phyloP scores from a whole-genome alignment of 2,888 invertebrate species.

The Smittia aterrima region DNA sequence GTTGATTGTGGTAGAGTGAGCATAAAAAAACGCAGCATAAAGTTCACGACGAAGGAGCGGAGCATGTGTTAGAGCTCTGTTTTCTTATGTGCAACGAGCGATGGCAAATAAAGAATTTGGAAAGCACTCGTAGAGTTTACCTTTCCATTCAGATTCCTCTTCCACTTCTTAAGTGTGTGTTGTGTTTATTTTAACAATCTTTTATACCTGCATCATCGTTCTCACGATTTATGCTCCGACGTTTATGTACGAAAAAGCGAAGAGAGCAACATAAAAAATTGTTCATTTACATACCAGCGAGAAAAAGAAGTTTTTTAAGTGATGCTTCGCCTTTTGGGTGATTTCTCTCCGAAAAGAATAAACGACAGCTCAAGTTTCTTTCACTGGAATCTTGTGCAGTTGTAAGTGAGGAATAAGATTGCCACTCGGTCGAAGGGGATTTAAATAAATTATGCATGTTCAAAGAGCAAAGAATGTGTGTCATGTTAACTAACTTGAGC shows the following conservation, averaged over 20 bases:
- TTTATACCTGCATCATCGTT: slow-evolving; percentile 42
- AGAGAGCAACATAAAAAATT: slow-evolving; percentile 7
- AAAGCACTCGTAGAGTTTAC: slow-evolving; percentile 21
- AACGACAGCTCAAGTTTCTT: neutral
- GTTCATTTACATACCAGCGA: slow-evolving; percentile 21
- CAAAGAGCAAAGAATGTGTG: too few relatives aligned
- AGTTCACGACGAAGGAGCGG: neutral
- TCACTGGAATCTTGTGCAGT: slow-evolving; percentile 7
- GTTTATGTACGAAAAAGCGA: neutral
- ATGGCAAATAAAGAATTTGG: slow-evolving; percentile 26
- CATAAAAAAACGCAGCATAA: slow-evolving; percentile 15
- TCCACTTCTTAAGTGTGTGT: slow-evolving; percentile 30
- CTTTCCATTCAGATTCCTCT: slow-evolving; percentile 26
- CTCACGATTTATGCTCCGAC: slow-evolving; percentile 36
- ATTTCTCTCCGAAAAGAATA: neutral
- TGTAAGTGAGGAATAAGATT: slow-evolving; percentile 6
- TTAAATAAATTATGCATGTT: slow-evolving; percentile 13
- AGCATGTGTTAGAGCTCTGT: neutral
- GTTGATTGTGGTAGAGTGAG: neutral
- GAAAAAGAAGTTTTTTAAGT: neutral
- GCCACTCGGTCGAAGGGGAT: neutral
- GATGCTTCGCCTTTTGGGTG: neutral
- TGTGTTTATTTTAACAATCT: slow-evolving; percentile 40
- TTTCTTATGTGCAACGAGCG: slow-evolving; percentile 7
- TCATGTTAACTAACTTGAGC: neutral